phyloP scores from a whole-genome alignment of 2,888 invertebrate genomes.

The Mimachlamys varia region DNA sequence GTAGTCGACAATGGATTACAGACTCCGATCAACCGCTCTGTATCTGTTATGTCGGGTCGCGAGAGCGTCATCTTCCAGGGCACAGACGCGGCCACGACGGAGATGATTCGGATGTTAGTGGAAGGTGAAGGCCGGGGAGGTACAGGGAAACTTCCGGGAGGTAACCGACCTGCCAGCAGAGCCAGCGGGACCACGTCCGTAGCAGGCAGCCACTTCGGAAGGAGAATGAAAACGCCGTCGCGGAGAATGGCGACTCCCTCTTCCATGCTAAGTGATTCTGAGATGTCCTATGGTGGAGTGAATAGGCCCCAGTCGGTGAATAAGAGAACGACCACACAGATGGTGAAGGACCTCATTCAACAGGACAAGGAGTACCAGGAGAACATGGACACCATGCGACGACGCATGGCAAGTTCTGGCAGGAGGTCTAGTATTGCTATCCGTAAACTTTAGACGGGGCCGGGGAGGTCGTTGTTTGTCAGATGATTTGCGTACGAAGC shows the following conservation, averaged over 20 bases:
- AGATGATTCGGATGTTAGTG: slow-evolving; percentile 45
- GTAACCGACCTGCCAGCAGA: not conserved
- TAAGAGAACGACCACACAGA: slow-evolving; percentile 35
- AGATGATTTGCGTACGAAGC: not conserved
- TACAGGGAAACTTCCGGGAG: not conserved
- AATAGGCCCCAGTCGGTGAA: not conserved
- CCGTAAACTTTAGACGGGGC: not conserved
- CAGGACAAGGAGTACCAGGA: slow-evolving; percentile 45
- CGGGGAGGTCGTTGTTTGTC: not conserved
- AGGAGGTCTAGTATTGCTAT: not conserved
- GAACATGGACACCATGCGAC: slow-evolving; percentile 40
- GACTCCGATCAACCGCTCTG: slow-evolving; percentile 40
- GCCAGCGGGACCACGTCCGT: not conserved
- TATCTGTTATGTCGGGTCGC: slow-evolving; percentile 44
- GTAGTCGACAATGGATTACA: not conserved
- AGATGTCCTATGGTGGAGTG: not conserved
- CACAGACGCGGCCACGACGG: slow-evolving; percentile 43
- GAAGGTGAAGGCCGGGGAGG: slow-evolving; percentile 38
- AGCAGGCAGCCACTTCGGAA: not conserved
- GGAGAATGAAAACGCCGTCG: not conserved
- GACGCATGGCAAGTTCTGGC: slow-evolving; percentile 43
- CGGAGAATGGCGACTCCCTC: not conserved
- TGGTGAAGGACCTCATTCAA: slow-evolving; percentile 44
- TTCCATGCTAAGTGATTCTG: not conserved
- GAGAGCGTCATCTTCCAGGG: slow-evolving; percentile 13